Evolutionary conservation across 2,113 vertebrate species (phyloP).

Genomic region (Desmodus rotundus): DNA sequence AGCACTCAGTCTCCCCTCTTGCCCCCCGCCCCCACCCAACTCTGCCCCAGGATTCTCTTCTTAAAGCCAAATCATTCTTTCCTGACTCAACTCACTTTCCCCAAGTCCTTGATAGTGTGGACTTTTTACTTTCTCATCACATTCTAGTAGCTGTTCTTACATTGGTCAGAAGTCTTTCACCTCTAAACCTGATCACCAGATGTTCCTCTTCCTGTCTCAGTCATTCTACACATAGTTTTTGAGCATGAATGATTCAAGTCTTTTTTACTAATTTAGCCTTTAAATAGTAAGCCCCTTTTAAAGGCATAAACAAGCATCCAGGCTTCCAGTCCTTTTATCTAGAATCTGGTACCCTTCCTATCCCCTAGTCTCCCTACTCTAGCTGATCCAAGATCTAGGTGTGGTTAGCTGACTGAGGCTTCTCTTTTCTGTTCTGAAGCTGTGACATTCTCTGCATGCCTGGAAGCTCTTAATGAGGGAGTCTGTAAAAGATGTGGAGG

Average conservation of each 20-base stretch:
- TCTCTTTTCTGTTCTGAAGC: slow-evolving; percentile 35
- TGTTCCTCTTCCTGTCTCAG: neutral
- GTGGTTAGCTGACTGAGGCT: slow-evolving; percentile 15
- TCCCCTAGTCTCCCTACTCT: neutral
- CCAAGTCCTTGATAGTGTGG: neutral
- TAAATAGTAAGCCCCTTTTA: slow-evolving; percentile 11
- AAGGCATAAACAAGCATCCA: neutral
- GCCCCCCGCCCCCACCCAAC: too few relatives aligned
- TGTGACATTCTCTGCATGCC: slow-evolving; percentile 74
- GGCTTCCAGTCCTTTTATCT: slow-evolving; percentile 25
- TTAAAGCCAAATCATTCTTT: neutral
- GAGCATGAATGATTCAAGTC: neutral
- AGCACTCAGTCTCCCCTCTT: neutral
- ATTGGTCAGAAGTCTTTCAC: neutral
- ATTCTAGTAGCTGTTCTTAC: neutral
- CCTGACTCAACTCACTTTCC: neutral
- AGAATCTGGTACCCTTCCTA: neutral
- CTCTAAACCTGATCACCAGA: neutral
- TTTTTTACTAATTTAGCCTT: slow-evolving; percentile 27
- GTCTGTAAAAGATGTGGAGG: slow-evolving; percentile 65
- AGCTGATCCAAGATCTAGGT: neutral
- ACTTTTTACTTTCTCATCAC: slow-evolving; percentile 5
- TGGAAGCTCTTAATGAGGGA: slow-evolving; percentile 74
- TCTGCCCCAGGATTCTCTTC: neutral
- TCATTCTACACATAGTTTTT: neutral